Percentiles rank a stretch among this genome's conserved stretches.
These are phyloP conservation scores for Ctenicera cuprea DNA, from an alignment of 2,888 invertebrate species.

Conservation along the genomic window DNA sequence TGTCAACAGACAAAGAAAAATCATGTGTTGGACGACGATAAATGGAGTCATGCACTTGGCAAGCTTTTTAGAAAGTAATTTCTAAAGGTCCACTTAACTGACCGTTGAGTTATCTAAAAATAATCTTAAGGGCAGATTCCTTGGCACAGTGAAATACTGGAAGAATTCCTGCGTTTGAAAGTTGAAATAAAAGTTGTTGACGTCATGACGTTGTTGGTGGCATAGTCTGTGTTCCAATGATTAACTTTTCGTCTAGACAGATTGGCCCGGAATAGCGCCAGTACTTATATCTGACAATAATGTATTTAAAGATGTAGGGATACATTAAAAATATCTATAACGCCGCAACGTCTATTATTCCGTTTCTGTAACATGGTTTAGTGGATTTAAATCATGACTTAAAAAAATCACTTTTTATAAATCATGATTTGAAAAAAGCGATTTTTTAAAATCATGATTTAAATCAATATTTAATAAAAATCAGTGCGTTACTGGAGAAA, in stretches of 20 bases:
- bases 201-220: constrained; percentile 32
- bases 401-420: too few species aligned
- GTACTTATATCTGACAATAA: constrained; percentile 27
- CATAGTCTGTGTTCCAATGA: constrained; percentile 17
- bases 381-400: too few species aligned
- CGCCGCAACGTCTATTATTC: neutral
- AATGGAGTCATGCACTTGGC: neutral
- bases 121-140: constrained; percentile 16
- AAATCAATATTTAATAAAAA: too few species aligned
- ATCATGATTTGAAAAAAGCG: too few species aligned
- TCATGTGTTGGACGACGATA: too few species aligned
- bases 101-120: constrained; percentile 15
- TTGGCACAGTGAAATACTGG: constrained; percentile 7
- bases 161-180: constrained; percentile 6
- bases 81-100: constrained; percentile 10
- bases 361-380: too few species aligned
- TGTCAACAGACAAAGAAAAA: too few species aligned
- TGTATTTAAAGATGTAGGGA: constrained; percentile 1
- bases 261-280: constrained; percentile 29
- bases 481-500: too few species aligned
- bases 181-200: constrained; percentile 32
- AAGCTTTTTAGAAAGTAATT: constrained; percentile 2
- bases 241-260: constrained; percentile 31
- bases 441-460: too few species aligned
- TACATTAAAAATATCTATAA: constrained; percentile 7